These are phyloP conservation scores for Callorhinus ursinus DNA, from an alignment of 2,113 vertebrate genomes.

Conservation along the genomic window DNA sequence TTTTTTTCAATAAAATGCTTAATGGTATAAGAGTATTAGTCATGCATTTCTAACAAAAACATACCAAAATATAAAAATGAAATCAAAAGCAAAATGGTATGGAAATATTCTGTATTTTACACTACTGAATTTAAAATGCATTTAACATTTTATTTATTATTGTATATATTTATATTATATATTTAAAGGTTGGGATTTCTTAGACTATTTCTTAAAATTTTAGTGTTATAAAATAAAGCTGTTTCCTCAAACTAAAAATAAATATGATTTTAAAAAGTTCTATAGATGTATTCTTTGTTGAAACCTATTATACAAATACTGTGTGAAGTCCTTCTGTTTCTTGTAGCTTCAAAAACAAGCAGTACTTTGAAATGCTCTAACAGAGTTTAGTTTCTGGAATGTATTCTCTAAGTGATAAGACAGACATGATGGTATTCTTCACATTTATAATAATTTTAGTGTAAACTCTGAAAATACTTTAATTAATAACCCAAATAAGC, in stretches of 20 bases:
- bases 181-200: constrained; percentile 83
- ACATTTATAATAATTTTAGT: not conserved
- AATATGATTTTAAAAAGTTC: constrained; percentile 84
- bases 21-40: constrained; percentile 82
- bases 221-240: constrained; percentile 83
- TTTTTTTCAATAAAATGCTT: constrained; percentile 87
- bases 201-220: constrained; percentile 85
- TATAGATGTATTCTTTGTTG: constrained; percentile 78
- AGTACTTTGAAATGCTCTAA: not conserved
- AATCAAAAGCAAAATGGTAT: constrained; percentile 77
- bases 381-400: not conserved
- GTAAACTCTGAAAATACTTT: not conserved
- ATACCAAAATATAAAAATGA: constrained; percentile 80
- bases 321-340: not conserved
- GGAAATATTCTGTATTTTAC: constrained; percentile 85
- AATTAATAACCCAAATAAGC: not conserved
- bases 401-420: not conserved
- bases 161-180: constrained; percentile 83
- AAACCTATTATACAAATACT: not conserved
- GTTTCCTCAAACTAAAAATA: constrained; percentile 86
- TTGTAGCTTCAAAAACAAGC: not conserved
- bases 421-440: not conserved
- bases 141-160: constrained; percentile 82
- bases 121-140: constrained; percentile 78
- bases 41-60: constrained; percentile 83